Evolutionary conservation across 1,140 invertebrate genomes (phyloP), one percentile per base, ranked within the genome.

Genomic region (Papilio polytes): DNA sequence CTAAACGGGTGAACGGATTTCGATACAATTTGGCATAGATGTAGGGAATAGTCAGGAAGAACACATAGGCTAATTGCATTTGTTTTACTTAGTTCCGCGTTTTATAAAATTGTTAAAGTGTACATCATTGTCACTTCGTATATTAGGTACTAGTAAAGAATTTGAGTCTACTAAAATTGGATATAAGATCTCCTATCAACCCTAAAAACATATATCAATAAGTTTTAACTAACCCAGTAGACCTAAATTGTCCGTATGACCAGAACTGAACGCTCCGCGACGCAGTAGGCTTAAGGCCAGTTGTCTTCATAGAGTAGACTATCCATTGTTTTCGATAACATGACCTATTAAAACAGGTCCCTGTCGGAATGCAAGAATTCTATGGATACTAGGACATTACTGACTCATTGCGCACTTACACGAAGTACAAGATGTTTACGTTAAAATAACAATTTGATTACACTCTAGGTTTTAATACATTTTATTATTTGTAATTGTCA

Each of bases 281-380:
- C 26, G 63, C 12, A 31, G 13, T 70, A 15, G 12, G 6, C 12
- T 36, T 15, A 78, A 78, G 56, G 77, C n/a, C 41, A 66, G 56
- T 78, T 63, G 56, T 63, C 63, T 59, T 18, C 53, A 36, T 13
- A 78, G 12, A 9, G 41, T 46, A 22, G 46, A 63, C 15, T 66
- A 78, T 22, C n/a, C n/a, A 66, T 48, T 78, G 77, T 78, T 78
- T 78, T 78, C 56, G 53, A 44, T 36, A 78, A 44, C 12, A 36
- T 78, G 77, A 78, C 77, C 77, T 78, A 78, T 78, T 78, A 78
- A 78, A 78, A 78, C 77, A 44, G 56, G 77, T 78, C 15, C 53
- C 77, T 59, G n/a, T n/a, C 41, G 77, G 77, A 78, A 63, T 66
- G 56, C 44, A 26, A 63, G 31, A 46, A 66, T 46, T 44, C 20